Conservation (phyloP, 2,113 vertebrate species). For the Podarcis cretensis region DNA sequence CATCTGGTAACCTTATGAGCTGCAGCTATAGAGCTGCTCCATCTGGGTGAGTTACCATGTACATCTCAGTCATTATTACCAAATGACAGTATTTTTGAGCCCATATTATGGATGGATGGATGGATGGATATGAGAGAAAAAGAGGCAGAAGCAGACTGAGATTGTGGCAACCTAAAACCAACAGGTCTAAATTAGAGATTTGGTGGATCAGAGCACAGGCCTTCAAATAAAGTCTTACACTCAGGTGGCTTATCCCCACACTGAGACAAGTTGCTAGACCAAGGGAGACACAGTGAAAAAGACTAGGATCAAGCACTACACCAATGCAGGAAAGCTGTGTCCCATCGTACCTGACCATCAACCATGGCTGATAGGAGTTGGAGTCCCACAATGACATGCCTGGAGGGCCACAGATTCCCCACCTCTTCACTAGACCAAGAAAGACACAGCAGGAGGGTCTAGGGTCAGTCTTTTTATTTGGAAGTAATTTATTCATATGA, state of each 20-base stretch:
- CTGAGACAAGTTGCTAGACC: background rate
- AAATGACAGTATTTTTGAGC: too few species aligned
- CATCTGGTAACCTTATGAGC: background rate
- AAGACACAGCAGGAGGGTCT: too few species aligned
- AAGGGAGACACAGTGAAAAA: background rate
- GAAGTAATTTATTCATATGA: background rate
- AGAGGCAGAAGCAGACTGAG: background rate
- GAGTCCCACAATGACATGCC: too few species aligned
- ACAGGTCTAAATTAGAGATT: background rate
- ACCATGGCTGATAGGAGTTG: too few species aligned
- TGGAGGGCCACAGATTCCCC: too few species aligned
- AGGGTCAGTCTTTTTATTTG: background rate
- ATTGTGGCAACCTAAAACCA: background rate
- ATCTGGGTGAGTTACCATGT: background rate
- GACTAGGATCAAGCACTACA: background rate
- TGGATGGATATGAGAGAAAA: background rate
- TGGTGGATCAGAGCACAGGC: background rate
- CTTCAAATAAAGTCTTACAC: background rate
- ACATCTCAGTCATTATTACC: background rate
- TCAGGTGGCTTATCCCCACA: background rate
- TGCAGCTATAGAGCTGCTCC: background rate
- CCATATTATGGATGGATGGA: background rate
- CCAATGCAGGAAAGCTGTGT: too few species aligned
- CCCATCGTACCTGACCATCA: too few species aligned
- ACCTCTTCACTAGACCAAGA: too few species aligned